These are phyloP conservation scores for Bellardia pandia DNA, from an alignment of 2,888 invertebrate genomes.

Conservation along the genomic window DNA sequence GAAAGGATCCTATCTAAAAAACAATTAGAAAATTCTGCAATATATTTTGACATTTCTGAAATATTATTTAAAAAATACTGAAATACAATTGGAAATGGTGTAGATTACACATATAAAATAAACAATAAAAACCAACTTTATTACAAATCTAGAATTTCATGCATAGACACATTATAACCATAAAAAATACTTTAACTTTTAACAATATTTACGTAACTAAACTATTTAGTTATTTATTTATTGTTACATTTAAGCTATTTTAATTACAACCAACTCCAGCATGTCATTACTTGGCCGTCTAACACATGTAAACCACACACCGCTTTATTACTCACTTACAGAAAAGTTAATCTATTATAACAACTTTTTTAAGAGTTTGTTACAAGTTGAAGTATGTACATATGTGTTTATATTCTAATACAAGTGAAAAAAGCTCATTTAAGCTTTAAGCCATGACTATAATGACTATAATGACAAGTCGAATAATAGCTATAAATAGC, in stretches of 20 bases:
- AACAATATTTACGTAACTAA: constrained; percentile 22
- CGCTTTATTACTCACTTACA: constrained; percentile 18
- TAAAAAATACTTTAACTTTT: constrained; percentile 10
- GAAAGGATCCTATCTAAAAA: too few species aligned
- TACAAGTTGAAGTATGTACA: not conserved
- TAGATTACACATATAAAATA: too few species aligned
- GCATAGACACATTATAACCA: not conserved
- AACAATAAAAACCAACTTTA: too few species aligned
- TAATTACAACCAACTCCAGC: constrained; percentile 37
- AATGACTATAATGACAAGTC: constrained; percentile 67
- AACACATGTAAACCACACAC: constrained; percentile 35
- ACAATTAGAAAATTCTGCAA: too few species aligned
- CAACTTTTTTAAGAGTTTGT: constrained; percentile 44
- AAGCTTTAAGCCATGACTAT: constrained; percentile 64
- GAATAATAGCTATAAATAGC: constrained; percentile 56
- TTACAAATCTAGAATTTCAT: not conserved
- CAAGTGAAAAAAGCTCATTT: constrained; percentile 51
- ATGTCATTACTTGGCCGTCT: constrained; percentile 24
- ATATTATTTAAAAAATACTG: too few species aligned
- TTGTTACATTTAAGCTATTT: constrained; percentile 44
- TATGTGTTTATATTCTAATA: not conserved
- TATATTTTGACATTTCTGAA: too few species aligned
- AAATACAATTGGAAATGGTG: too few species aligned
- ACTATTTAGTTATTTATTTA: not conserved
- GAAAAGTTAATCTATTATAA: constrained; percentile 65